Conservation (phyloP, 2,113 vertebrate species). For the Catharus fuscescens region DNA sequence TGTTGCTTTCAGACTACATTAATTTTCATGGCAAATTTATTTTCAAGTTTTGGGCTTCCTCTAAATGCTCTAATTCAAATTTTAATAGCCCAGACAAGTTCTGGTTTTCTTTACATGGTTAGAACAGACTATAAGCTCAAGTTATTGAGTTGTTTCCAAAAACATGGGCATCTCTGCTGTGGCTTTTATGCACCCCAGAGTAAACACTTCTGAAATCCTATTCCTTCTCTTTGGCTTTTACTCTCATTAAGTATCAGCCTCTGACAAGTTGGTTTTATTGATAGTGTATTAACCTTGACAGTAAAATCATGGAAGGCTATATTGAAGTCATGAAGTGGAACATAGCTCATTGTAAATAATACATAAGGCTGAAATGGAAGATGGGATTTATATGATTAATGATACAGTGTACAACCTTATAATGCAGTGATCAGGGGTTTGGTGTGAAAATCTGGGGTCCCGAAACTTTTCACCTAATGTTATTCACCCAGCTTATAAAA, state of each 20-base stretch:
- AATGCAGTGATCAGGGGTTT: conserved; percentile 29
- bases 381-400: conserved; percentile 65
- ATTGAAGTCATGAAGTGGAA: conserved; percentile 71
- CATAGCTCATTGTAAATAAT: conserved; percentile 75
- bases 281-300: conserved; percentile 78
- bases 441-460: conserved; percentile 7
- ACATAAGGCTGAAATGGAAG: conserved; percentile 65
- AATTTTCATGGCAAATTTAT: conserved; percentile 8
- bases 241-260: conserved; percentile 74
- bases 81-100: background rate
- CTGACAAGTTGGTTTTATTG: conserved; percentile 74
- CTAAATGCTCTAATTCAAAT: background rate
- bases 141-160: background rate
- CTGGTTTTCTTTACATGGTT: background rate
- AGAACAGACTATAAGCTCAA: background rate
- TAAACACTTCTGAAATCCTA: conserved; percentile 62
- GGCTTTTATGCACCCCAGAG: background rate
- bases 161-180: background rate
- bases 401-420: conserved; percentile 12
- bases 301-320: conserved; percentile 69
- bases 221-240: conserved; percentile 62
- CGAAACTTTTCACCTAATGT: background rate
- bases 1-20: background rate
- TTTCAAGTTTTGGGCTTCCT: background rate
- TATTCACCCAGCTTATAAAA: background rate